phyloP scores from a whole-genome alignment of 2,888 invertebrate species.

The Hydriomena furcata region DNA sequence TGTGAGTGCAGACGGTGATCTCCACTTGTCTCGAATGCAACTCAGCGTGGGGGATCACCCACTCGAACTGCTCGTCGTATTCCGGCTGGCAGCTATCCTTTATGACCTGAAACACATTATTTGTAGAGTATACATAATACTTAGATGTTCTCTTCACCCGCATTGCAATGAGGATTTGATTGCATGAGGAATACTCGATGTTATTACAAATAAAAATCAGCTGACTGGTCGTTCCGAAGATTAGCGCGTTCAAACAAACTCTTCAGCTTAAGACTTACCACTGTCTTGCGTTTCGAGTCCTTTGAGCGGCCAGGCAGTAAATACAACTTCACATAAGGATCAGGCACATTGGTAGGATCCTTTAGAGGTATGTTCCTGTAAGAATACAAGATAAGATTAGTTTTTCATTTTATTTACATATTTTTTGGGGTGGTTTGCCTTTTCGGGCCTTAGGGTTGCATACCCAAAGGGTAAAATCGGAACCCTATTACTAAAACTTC shows the following conservation, averaged over 20 bases:
- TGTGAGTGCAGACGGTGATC: constrained; percentile 94
- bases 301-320: constrained; percentile 92
- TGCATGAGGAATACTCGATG: too few species aligned
- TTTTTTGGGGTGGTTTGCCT: too few species aligned
- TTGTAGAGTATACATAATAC: too few species aligned
- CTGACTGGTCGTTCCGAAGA: too few species aligned
- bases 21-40: constrained; percentile 90
- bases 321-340: constrained; percentile 95
- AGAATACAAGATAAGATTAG: not conserved
- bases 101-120: constrained; percentile 74
- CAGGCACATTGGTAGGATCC: constrained; percentile 92
- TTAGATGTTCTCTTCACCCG: too few species aligned
- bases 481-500: too few species aligned
- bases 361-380: constrained; percentile 90
- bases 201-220: too few species aligned
- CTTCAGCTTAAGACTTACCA: constrained; percentile 69
- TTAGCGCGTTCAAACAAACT: too few species aligned
- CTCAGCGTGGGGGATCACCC: constrained; percentile 92
- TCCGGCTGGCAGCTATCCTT: constrained; percentile 96
- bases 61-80: constrained; percentile 96
- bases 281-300: constrained; percentile 94
- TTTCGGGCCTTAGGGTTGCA: too few species aligned
- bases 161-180: too few species aligned
- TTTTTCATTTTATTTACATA: too few species aligned
- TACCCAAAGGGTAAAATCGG: too few species aligned